These are phyloP conservation scores for Helleia helle DNA, from an alignment of 2,888 invertebrate genomes.

Conservation along the genomic window DNA sequence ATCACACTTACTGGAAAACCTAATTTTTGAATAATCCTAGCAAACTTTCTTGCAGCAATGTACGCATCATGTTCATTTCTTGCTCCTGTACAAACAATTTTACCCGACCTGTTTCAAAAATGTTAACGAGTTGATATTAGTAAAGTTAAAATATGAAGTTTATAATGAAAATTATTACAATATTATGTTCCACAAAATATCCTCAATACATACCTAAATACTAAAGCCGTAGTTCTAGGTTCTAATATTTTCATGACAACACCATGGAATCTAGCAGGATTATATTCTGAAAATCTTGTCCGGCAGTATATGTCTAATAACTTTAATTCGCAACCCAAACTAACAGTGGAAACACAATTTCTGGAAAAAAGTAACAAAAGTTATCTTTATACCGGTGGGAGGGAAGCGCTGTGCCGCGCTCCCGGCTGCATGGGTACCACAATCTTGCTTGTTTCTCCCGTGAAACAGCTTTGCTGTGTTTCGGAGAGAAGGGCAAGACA, in stretches of 20 bases:
- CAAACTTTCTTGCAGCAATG: slow-evolving; percentile 85
- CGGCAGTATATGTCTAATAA: slow-evolving; percentile 83
- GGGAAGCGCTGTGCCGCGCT: too few relatives aligned
- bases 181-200: too few relatives aligned
- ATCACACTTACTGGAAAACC: slow-evolving; percentile 80
- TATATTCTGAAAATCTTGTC: slow-evolving; percentile 88
- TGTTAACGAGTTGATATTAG: too few relatives aligned
- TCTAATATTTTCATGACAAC: slow-evolving; percentile 88
- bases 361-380: slow-evolving; percentile 53
- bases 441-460: too few relatives aligned
- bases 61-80: slow-evolving; percentile 84
- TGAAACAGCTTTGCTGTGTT: too few relatives aligned
- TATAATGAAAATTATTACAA: too few relatives aligned
- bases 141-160: too few relatives aligned
- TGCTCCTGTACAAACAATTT: slow-evolving; percentile 87
- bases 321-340: slow-evolving; percentile 81
- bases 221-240: slow-evolving; percentile 82
- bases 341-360: slow-evolving; percentile 88
- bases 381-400: too few relatives aligned
- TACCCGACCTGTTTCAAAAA: slow-evolving; percentile 77
- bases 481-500: too few relatives aligned
- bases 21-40: slow-evolving; percentile 86
- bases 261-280: slow-evolving; percentile 86
- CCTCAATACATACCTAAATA: slow-evolving; percentile 71
- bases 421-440: too few relatives aligned